Conservation (phyloP, 53 echinoderm and acorn worm genomes). For the Echinometra lucunter region DNA sequence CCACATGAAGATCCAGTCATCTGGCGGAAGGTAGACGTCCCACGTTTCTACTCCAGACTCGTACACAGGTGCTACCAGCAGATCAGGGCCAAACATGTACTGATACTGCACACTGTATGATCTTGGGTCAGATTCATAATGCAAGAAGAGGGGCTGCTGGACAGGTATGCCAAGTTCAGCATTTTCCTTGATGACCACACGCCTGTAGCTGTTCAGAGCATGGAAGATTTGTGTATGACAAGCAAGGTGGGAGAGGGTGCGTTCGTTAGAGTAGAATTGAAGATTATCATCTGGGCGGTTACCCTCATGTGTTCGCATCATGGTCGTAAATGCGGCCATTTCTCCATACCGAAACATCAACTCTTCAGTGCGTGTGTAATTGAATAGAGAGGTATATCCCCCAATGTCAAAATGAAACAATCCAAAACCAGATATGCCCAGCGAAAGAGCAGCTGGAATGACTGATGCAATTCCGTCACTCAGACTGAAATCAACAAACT, state of each 20-base stretch:
- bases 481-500: conserved; percentile 91
- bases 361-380: conserved; percentile 84
- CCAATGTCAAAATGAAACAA: conserved; percentile 94
- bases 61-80: conserved; percentile 94
- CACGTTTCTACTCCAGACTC: conserved; percentile 71
- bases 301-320: conserved; percentile 98
- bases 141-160: conserved; percentile 92
- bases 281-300: conserved; percentile 89
- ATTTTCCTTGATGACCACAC: conserved; percentile 77
- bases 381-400: conserved; percentile 94
- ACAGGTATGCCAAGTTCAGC: conserved; percentile 79
- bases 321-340: conserved; percentile 90
- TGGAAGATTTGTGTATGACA: conserved; percentile 79
- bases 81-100: conserved; percentile 90
- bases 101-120: conserved; percentile 86
- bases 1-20: conserved; percentile 95
- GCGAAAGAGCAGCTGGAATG: conserved; percentile 91
- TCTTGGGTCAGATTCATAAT: conserved; percentile 83
- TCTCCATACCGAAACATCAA: conserved; percentile 93
- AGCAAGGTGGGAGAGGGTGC: conserved; percentile 78
- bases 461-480: conserved; percentile 92
- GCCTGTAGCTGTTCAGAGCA: conserved; percentile 79
- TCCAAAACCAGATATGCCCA: conserved; percentile 90
- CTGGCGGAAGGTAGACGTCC: conserved; percentile 91
- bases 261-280: conserved; percentile 86